Conservation (phyloP, 2,888 invertebrate species). For the Andrena camellia region DNA sequence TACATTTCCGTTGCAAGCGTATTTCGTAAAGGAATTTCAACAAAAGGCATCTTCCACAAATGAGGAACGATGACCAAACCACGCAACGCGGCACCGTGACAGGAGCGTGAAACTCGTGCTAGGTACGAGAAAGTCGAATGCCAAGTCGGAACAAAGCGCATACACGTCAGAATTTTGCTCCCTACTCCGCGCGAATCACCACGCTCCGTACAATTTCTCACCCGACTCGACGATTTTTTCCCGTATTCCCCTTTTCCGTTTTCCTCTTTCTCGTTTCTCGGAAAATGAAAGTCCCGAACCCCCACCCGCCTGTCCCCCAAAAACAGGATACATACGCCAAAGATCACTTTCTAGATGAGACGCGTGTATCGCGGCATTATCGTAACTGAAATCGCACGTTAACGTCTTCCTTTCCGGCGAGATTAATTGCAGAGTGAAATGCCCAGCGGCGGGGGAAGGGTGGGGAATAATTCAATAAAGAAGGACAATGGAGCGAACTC, state of each 20-base stretch:
- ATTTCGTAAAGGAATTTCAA: not conserved
- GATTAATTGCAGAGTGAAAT: constrained; percentile 53
- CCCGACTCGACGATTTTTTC: constrained; percentile 14
- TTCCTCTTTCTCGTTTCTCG: not conserved
- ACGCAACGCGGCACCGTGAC: constrained; percentile 58
- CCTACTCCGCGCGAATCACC: constrained; percentile 26
- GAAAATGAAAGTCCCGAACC: constrained; percentile 9
- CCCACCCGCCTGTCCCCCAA: not conserved
- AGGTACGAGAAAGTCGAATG: constrained; percentile 67
- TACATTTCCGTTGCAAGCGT: constrained; percentile 5
- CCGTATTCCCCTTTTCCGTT: not conserved
- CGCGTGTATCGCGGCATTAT: constrained; percentile 26
- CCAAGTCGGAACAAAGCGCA: constrained; percentile 57
- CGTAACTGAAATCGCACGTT: constrained; percentile 35
- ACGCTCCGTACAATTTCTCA: constrained; percentile 18
- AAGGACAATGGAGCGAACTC: constrained; percentile 50
- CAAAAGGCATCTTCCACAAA: constrained; percentile 27
- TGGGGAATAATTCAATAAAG: constrained; percentile 53
- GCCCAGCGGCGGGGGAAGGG: constrained; percentile 21
- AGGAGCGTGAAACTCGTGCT: constrained; percentile 64
- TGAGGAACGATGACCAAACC: constrained; percentile 42
- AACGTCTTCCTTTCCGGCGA: constrained; percentile 54
- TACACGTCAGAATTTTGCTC: constrained; percentile 58
- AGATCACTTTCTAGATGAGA: constrained; percentile 36
- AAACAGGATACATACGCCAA: not conserved